phyloP scores from a whole-genome alignment of 2,797 vertebrate species.

The Pangasius krempfi region DNA sequence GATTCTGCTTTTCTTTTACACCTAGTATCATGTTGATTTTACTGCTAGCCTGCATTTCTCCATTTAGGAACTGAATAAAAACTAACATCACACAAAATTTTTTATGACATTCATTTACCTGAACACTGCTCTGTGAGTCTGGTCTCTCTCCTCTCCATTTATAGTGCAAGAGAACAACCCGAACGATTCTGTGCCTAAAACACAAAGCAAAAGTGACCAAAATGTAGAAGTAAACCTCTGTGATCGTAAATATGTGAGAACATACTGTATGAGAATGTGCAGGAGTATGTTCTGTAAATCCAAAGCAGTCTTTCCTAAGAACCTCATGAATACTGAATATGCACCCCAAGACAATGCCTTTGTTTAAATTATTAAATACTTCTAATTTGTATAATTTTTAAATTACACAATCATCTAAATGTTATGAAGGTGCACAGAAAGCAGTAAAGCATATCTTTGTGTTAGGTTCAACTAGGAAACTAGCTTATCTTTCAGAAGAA shows the following conservation, averaged over 20 bases:
- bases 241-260: background rate
- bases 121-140: conserved; percentile 96
- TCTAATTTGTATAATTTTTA: background rate
- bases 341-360: background rate
- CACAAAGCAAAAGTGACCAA: background rate
- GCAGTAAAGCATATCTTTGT: background rate
- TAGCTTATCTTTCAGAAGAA: background rate
- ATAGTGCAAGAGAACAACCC: conserved; percentile 95
- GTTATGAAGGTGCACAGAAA: background rate
- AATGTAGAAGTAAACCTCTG: background rate
- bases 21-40: background rate
- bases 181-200: conserved; percentile 93
- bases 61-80: background rate
- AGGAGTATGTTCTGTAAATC: background rate
- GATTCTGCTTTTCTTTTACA: background rate
- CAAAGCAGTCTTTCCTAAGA: background rate
- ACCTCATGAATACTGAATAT: background rate
- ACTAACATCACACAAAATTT: background rate
- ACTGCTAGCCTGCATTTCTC: conserved; percentile 1
- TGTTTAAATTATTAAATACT: background rate
- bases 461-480: background rate
- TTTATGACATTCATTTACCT: conserved; percentile 75
- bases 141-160: conserved; percentile 92
- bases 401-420: background rate
- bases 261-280: background rate